Conservation (phyloP, 2,113 vertebrate species). For the Ceuthmochares aereus region DNA sequence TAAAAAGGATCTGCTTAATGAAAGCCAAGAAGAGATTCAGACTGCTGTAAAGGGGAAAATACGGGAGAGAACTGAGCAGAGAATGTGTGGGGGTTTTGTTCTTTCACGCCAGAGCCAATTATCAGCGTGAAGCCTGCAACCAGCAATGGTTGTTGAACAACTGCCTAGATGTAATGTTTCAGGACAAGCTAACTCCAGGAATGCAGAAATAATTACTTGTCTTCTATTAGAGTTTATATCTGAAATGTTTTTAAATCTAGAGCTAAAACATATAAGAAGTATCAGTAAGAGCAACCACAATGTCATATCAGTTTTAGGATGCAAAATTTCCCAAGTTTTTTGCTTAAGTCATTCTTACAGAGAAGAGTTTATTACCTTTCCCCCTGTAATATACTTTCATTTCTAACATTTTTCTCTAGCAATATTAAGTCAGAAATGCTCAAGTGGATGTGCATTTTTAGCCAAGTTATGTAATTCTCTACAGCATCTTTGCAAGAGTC, state of each 20-base stretch:
- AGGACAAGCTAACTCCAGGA: not conserved
- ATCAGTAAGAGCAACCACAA: not conserved
- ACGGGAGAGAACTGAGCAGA: not conserved
- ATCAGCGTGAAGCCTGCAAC: not conserved
- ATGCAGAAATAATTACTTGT: conserved; percentile 5
- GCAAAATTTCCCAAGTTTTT: not conserved
- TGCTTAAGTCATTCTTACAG: not conserved
- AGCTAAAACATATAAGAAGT: not conserved
- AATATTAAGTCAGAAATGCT: not conserved
- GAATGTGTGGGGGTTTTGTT: not conserved
- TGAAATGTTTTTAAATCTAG: not conserved
- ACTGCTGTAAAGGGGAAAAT: not conserved
- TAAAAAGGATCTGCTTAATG: not conserved
- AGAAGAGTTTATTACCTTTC: not conserved
- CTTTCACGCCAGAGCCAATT: not conserved
- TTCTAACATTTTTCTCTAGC: not conserved
- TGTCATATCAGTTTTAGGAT: not conserved
- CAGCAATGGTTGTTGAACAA: not conserved
- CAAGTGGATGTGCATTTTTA: not conserved
- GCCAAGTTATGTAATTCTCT: not conserved
- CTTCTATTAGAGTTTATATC: not conserved
- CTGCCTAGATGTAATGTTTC: not conserved
- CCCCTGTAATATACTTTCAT: not conserved
- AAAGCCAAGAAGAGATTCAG: not conserved
- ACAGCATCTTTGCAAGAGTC: not conserved